phyloP scores from a whole-genome alignment of 2,113 vertebrate species.

The Ciconia maguari region DNA sequence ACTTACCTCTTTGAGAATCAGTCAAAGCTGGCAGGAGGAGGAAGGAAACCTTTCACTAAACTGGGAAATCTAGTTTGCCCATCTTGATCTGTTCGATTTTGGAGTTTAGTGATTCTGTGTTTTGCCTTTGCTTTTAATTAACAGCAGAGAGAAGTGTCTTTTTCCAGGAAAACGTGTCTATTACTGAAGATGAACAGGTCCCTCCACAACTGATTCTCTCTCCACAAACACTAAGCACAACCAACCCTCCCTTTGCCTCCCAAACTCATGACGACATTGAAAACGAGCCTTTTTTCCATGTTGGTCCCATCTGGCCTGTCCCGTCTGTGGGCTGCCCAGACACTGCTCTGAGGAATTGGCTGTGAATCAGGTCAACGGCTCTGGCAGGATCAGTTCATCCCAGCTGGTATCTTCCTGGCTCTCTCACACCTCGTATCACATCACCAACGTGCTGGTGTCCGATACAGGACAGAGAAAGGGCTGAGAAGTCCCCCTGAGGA shows the following conservation, averaged over 20 bases:
- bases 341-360: not conserved
- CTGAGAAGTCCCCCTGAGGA: not conserved
- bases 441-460: not conserved
- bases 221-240: not conserved
- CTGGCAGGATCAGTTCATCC: not conserved
- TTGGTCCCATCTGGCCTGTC: not conserved
- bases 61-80: not conserved
- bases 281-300: not conserved
- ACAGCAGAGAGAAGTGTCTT: not conserved
- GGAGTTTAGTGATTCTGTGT: not conserved
- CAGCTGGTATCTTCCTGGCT: not conserved
- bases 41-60: not conserved
- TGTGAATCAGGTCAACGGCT: not conserved
- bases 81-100: not conserved
- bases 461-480: not conserved
- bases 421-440: not conserved
- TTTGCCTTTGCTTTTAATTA: not conserved
- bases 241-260: not conserved
- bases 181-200: not conserved
- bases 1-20: not conserved
- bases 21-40: not conserved
- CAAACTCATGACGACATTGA: not conserved
- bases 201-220: not conserved
- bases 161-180: not conserved
- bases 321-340: not conserved